phyloP scores from a whole-genome alignment of 1,140 invertebrate species.

The Sinonovacula constricta region DNA sequence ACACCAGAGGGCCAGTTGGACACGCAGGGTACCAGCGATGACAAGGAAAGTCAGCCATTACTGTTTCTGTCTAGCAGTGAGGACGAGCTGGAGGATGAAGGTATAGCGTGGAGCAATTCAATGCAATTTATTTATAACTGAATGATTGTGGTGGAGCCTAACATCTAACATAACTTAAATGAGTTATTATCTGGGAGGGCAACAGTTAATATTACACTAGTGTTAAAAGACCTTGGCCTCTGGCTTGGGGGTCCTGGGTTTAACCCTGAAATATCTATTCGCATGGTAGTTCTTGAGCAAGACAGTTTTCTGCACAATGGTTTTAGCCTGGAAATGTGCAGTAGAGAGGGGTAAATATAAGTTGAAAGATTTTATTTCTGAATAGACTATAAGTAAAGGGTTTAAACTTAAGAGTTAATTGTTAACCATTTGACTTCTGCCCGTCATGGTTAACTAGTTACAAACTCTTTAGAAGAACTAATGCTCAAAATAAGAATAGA shows the following conservation, averaged over 20 bases:
- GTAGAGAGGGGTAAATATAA: no score
- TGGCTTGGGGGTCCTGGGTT: neutral
- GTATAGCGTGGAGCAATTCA: neutral
- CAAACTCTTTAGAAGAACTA: no score
- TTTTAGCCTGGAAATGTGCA: no score
- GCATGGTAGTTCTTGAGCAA: neutral
- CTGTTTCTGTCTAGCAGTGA: conserved; percentile 40
- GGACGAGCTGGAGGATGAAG: conserved; percentile 37
- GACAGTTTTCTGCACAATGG: no score
- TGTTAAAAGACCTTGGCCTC: neutral
- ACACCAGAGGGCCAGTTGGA: neutral
- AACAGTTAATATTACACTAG: neutral
- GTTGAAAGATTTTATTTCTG: no score
- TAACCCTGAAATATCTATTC: neutral
- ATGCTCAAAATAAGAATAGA: no score
- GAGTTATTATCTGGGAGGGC: neutral
- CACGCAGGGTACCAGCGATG: conserved; percentile 18
- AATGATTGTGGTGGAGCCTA: neutral
- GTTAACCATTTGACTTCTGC: no score
- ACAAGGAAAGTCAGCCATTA: conserved; percentile 35
- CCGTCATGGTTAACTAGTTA: no score
- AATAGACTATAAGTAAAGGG: no score
- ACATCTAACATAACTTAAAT: neutral
- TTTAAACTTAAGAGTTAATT: no score
- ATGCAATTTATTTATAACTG: neutral